phyloP scores from a whole-genome alignment of 2,888 invertebrate genomes.

The Athalia rosae region DNA sequence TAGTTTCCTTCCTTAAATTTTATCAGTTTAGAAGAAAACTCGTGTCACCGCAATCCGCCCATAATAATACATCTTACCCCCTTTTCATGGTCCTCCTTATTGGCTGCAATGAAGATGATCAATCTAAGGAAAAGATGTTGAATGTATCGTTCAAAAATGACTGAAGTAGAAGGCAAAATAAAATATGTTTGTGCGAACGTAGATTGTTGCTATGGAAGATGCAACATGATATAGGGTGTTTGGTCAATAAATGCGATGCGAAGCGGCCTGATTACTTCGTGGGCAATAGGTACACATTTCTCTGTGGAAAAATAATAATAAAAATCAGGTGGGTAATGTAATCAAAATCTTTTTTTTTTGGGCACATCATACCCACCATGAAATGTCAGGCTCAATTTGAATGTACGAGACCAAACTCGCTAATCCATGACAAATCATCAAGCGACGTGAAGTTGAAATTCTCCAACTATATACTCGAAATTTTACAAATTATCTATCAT shows the following conservation, averaged over 20 bases:
- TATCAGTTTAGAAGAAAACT: background rate
- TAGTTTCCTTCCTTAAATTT: slow-evolving; percentile 13
- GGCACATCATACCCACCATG: too few species aligned
- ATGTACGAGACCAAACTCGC: too few species aligned
- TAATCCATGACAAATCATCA: too few species aligned
- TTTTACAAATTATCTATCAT: too few species aligned
- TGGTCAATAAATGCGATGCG: slow-evolving; percentile 22
- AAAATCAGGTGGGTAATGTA: background rate
- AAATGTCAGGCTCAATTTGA: too few species aligned
- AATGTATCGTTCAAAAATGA: background rate
- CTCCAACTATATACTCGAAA: too few species aligned
- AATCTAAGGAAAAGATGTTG: too few species aligned
- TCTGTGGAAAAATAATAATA: background rate
- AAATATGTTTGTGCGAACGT: background rate
- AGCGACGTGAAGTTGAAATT: too few species aligned
- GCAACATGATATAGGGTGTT: slow-evolving; percentile 5
- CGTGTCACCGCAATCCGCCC: background rate
- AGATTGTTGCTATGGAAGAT: slow-evolving; percentile 27
- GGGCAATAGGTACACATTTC: background rate
- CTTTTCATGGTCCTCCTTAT: slow-evolving; percentile 3
- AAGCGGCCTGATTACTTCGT: background rate
- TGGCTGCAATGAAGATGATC: background rate
- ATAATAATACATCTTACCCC: slow-evolving; percentile 10
- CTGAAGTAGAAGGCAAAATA: background rate
- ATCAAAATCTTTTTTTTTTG: background rate